A percentile compares a stretch with the other conserved stretches of the same genome.
Conservation (phyloP, 2,888 invertebrate genomes). For the Cheilosia grossa region DNA sequence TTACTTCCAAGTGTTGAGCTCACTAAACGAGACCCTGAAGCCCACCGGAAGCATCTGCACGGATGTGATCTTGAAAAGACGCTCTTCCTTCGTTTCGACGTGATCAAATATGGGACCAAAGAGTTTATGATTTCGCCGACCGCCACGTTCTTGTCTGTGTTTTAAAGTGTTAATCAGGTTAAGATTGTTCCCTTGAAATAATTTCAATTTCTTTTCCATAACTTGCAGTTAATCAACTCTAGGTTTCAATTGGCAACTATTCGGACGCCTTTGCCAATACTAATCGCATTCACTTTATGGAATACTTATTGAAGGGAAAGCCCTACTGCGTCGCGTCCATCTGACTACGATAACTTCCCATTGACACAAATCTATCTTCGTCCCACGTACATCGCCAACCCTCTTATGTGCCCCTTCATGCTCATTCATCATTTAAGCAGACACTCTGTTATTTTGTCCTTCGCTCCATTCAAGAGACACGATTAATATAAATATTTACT, state of each 20-base stretch:
- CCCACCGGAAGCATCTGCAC: too few species aligned
- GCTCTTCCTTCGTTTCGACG: too few species aligned
- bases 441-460: constrained; percentile 36
- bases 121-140: too few species aligned
- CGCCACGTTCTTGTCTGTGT: too few species aligned
- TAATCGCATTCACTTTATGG: neutral
- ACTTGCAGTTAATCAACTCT: neutral
- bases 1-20: too few species aligned
- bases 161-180: too few species aligned
- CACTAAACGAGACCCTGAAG: too few species aligned
- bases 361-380: constrained; percentile 1
- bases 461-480: constrained; percentile 15
- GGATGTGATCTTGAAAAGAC: too few species aligned
- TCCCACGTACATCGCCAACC: neutral
- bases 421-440: constrained; percentile 40
- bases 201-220: neutral
- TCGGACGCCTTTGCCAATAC: neutral
- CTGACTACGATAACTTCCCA: constrained; percentile 9
- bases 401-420: neutral
- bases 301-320: neutral
- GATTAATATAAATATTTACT: constrained; percentile 34
- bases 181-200: neutral
- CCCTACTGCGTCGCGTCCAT: constrained; percentile 6
- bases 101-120: too few species aligned
- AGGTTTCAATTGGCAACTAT: neutral